Evolutionary conservation across 2,113 vertebrate species (phyloP), one percentile per base, ranked within the genome.

Genomic region (Dicrurus megarhynchus): DNA sequence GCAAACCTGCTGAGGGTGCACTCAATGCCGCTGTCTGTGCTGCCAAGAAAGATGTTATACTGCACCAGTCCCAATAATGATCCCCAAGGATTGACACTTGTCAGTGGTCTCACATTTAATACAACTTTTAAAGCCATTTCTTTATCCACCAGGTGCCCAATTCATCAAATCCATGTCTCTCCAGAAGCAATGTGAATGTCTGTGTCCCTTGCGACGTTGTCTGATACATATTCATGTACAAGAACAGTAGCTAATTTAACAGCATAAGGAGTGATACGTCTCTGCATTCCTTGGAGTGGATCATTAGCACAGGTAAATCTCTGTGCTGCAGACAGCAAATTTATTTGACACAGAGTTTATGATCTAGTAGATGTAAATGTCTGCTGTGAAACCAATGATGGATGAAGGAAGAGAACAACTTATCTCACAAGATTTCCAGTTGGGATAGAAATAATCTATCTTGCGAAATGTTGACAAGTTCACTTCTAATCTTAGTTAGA

Each of bases 321-420:
- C 87, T 67, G 11, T 44, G 41, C 56, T 91, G 49, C 57, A 89
- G 52, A 39, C 65, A 89, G 84, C 37, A 84, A 61, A 75, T 94
- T 91, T 91, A 82, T 89, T 64, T 91, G 77, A 93, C 61, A 89
- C 12, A 50, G 28, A 56, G 53, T 94, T 94, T 96, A 93, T 93
- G 93, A 94, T 87, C 81, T 82, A 65, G 78, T 91, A 82, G 75
- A 95, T 91, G 89, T 93, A 96, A 94, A 94, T 87, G 37, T 82
- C 89, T 97, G 32, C 93, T 76, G 59, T 87, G 70, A 96, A 93
- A 79, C 47, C 74, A 87, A 23, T 68, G 81, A 96, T 89, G 70
- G 74, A 95, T 96, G 91, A 82, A 91, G 87, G 41, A 84, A 79
- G 70, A 42, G 85, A 94, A 69, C 57, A 80, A 76, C 55, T 80